Conservation (phyloP, 2,113 vertebrate genomes). For the Herpailurus yagouaroundi region DNA sequence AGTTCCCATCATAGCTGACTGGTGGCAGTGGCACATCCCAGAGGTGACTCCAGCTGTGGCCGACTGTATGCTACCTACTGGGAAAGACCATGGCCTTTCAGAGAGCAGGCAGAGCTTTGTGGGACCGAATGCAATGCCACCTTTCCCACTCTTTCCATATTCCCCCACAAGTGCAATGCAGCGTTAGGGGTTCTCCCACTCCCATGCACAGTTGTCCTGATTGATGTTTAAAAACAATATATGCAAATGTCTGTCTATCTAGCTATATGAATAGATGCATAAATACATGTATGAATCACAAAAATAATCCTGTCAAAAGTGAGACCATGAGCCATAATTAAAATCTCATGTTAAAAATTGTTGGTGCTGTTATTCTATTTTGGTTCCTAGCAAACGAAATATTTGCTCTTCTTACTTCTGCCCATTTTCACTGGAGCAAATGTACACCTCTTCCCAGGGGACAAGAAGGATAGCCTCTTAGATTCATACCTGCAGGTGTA, state of each 20-base stretch:
- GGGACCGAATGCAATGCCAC: not conserved
- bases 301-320: not conserved
- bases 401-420: not conserved
- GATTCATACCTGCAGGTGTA: not conserved
- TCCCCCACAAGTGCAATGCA: not conserved
- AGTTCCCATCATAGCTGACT: not conserved
- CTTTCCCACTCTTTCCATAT: not conserved
- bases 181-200: not conserved
- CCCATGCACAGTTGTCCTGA: not conserved
- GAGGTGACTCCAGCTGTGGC: not conserved
- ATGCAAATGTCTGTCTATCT: not conserved
- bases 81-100: not conserved
- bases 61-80: not conserved
- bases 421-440: conserved; percentile 1
- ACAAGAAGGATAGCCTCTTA: not conserved
- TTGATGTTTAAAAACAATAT: not conserved
- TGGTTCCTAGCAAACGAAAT: not conserved
- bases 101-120: not conserved
- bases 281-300: not conserved
- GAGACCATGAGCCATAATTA: not conserved
- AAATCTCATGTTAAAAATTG: not conserved
- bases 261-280: not conserved
- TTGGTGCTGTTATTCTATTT: not conserved
- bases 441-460: not conserved
- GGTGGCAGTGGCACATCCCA: not conserved